phyloP scores from a whole-genome alignment of 2,113 vertebrate species.

The Bungarus multicinctus region DNA sequence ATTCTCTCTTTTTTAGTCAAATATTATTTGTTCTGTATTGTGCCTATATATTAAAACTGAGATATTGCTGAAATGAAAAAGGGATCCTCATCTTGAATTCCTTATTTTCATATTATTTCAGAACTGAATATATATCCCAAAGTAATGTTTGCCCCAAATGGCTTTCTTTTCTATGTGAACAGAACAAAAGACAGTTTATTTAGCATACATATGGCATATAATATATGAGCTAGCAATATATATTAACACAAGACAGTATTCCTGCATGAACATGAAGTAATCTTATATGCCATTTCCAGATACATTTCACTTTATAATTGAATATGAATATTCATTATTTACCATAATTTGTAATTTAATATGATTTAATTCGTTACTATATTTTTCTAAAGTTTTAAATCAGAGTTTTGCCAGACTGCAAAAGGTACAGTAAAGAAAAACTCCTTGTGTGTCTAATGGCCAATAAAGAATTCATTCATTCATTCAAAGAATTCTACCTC shows the following conservation, averaged over 20 bases:
- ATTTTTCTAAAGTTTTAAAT: too few species aligned
- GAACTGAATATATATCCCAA: background rate
- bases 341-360: too few species aligned
- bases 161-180: background rate
- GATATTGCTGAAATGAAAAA: too few species aligned
- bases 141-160: background rate
- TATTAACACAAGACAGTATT: background rate
- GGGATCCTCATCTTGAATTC: too few species aligned
- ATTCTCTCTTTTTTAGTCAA: background rate
- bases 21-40: background rate
- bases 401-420: background rate
- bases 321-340: too few species aligned
- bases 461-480: too few species aligned
- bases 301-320: background rate
- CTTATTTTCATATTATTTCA: too few species aligned
- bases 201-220: too few species aligned
- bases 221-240: too few species aligned
- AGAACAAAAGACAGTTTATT: background rate
- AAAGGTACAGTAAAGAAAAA: background rate
- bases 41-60: too few species aligned
- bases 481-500: background rate
- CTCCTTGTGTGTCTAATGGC: too few species aligned
- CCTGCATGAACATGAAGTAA: background rate
- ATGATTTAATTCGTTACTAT: too few species aligned
- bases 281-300: background rate